Evolutionary conservation across 2,888 invertebrate genomes (phyloP).

Genomic region (Drosophila peninsularis): DNA sequence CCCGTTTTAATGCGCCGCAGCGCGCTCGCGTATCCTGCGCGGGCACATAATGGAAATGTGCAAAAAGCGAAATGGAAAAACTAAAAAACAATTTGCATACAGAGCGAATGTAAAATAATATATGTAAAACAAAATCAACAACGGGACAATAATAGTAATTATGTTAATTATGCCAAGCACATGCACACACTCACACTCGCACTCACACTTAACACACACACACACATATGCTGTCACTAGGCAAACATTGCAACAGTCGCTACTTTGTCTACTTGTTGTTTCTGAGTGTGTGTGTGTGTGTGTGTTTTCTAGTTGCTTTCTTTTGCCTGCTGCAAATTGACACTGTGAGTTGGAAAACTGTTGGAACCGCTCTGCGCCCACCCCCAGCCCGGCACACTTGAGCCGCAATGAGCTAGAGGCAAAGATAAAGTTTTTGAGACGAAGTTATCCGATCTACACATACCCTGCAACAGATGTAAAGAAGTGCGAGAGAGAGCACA

Average conservation of each 20-base stretch:
- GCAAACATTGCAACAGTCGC: slow-evolving; percentile 52
- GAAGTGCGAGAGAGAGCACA: not conserved
- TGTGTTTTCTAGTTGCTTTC: slow-evolving; percentile 34
- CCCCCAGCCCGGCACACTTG: slow-evolving; percentile 17
- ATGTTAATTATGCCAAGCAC: slow-evolving; percentile 71
- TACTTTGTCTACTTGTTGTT: slow-evolving; percentile 14
- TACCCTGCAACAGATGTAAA: slow-evolving; percentile 1
- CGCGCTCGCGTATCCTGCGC: not conserved
- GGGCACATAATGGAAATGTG: slow-evolving; percentile 8
- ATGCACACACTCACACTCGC: slow-evolving; percentile 24
- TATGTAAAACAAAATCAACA: slow-evolving; percentile 78
- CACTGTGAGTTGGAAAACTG: slow-evolving; percentile 62
- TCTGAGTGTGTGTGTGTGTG: slow-evolving; percentile 21
- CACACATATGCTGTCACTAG: slow-evolving; percentile 20
- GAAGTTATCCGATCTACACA: not conserved
- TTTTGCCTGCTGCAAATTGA: slow-evolving; percentile 56
- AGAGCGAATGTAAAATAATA: slow-evolving; percentile 50
- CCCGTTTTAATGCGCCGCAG: slow-evolving; percentile 16
- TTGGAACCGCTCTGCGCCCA: slow-evolving; percentile 11
- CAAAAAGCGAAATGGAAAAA: slow-evolving; percentile 28
- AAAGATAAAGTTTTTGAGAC: not conserved
- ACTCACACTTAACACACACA: slow-evolving; percentile 6
- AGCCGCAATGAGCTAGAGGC: slow-evolving; percentile 24
- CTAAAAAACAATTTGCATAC: slow-evolving; percentile 67
- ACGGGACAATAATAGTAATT: slow-evolving; percentile 76